Base-by-base conservation (phyloP, 2,797 vertebrate species). In the Bradypus variegatus region DNA sequence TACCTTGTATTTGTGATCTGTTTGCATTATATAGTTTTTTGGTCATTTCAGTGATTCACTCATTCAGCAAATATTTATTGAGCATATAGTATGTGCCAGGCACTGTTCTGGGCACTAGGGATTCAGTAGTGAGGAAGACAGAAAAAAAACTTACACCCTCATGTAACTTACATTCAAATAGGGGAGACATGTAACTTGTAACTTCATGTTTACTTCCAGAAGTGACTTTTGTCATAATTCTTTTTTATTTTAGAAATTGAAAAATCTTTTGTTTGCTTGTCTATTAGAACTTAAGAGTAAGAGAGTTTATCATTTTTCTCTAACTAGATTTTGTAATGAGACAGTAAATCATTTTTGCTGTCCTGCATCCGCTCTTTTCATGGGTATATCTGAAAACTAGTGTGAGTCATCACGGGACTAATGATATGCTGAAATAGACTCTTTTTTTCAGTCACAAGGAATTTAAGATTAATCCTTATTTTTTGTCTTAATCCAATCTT, bases 101-200 rank as follows among this genome's bases (percentile, higher is more conserved):
- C 4, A 3, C 76, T 53, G 12, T 23, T 23, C 9, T n/a, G 2
- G 21, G 41, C 19, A 1, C 76, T 2, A 8, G 10, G 62, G 79
- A 2, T 11, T 31, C 23, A 36, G 36, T 70, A 58, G 70, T 29
- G 23, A 55, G 33, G 29, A 69, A 15, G 33, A 27, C 48, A 48
- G 78, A 29, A 36, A n/a, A 18, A 45, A 48, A 7, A 23, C 7
- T 62, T 38, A 41, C 12, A 18, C 18, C 88, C 10, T 36, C 31
- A 0, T 18, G 50, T 48, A 41, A 10, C 48, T 72, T 27, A 29
- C 2, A 5, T 36, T 55, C 41, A 18, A 14, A 41, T 58, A 10
- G 48, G 36, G 48, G 15, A 88, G 33, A 16, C 31, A 2, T 6
- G 8, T 18, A 11, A 0, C n/a, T 0, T 23, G 14, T 25, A 23